Conservation (phyloP, 2,797 vertebrate species). For the Zenarchopterus dispar region DNA sequence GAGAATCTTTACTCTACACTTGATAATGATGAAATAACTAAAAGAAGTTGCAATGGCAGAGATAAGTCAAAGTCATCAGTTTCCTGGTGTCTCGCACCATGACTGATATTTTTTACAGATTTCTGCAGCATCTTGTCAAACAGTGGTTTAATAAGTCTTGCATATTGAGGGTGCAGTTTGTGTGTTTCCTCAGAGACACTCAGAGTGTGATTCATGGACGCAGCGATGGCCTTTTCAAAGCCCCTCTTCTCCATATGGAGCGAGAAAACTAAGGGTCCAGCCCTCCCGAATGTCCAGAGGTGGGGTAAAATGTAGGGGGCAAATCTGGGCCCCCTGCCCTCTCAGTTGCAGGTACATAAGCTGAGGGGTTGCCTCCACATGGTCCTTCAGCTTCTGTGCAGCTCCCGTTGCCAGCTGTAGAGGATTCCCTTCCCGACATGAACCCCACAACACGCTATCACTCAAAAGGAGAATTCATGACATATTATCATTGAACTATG, state of each 20-base stretch:
- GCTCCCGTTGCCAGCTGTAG: conserved; percentile 85
- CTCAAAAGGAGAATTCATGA: conserved; percentile 51
- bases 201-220: conserved; percentile 61
- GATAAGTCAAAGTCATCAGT: background rate
- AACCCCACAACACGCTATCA: conserved; percentile 70
- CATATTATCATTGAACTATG: conserved; percentile 83
- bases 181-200: conserved; percentile 41
- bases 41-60: conserved; percentile 4
- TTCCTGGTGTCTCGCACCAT: conserved; percentile 17
- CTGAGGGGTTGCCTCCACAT: conserved; percentile 56
- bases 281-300: conserved; percentile 52
- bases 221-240: conserved; percentile 21
- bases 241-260: conserved; percentile 59
- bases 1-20: background rate
- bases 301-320: conserved; percentile 47
- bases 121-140: conserved; percentile 10
- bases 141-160: conserved; percentile 32
- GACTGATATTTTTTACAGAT: conserved; percentile 7
- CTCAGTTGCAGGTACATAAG: conserved; percentile 43
- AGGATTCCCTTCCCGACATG: conserved; percentile 65
- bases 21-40: conserved; percentile 20
- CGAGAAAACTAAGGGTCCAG: conserved; percentile 61
- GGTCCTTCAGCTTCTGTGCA: conserved; percentile 78
- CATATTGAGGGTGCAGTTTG: conserved; percentile 25
- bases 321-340: conserved; percentile 64